These are phyloP conservation scores for Idaea straminata DNA, from an alignment of 2,888 invertebrate species.

Conservation along the genomic window DNA sequence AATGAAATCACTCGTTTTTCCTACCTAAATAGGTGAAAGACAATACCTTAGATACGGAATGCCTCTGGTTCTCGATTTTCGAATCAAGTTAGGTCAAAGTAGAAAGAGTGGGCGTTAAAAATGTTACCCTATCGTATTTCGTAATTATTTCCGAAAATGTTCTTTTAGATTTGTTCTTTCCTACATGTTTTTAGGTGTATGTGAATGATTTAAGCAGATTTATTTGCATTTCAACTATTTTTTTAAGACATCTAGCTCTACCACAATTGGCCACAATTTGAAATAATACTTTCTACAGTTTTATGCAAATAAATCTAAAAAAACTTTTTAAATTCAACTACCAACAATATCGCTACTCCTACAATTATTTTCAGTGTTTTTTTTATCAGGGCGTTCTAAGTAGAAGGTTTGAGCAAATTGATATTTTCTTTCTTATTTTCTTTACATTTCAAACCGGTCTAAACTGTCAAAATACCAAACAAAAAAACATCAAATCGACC, in stretches of 20 bases:
- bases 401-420: too few species aligned
- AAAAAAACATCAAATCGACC: not conserved
- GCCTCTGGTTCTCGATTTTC: not conserved
- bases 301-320: too few species aligned
- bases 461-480: not conserved
- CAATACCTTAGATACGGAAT: not conserved
- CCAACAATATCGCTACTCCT: too few species aligned
- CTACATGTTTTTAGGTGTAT: not conserved
- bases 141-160: not conserved
- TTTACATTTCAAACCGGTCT: not conserved
- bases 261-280: too few species aligned
- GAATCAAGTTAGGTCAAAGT: not conserved
- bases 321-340: too few species aligned
- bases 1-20: not conserved
- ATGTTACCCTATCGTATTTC: not conserved
- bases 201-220: too few species aligned
- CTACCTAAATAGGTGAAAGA: not conserved
- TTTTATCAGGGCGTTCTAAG: too few species aligned
- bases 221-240: too few species aligned
- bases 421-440: too few species aligned
- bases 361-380: too few species aligned
- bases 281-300: too few species aligned
- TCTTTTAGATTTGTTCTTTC: not conserved
- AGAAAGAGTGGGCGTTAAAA: not conserved
- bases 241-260: too few species aligned